Evolutionary conservation across 2,113 vertebrate genomes (phyloP).

Genomic region (Crotalus helleri): DNA sequence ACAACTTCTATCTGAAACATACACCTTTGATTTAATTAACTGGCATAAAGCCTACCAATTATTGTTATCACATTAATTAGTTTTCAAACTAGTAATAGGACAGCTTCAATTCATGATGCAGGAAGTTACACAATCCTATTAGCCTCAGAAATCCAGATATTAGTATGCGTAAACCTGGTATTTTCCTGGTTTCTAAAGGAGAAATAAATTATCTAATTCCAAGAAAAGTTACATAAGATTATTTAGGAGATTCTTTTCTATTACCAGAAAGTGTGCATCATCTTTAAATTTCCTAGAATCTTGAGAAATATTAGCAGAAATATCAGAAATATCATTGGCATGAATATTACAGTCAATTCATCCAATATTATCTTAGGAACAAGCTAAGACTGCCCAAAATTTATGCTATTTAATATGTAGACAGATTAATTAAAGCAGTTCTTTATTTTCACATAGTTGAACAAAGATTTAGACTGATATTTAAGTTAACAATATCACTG

Average conservation of each 20-base stretch:
- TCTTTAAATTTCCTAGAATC: background rate
- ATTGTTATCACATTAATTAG: background rate
- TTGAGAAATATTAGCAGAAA: background rate
- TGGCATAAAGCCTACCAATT: background rate
- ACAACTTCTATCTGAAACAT: background rate
- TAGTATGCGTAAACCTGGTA: background rate
- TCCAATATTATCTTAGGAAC: background rate
- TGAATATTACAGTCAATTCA: background rate
- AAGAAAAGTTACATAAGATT: background rate
- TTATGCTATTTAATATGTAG: background rate
- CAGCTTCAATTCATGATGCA: background rate
- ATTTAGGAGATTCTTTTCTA: background rate
- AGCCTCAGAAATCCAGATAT: background rate
- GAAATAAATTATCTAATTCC: background rate
- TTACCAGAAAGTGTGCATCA: background rate
- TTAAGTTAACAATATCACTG: background rate
- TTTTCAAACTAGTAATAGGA: background rate
- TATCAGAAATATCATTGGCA: background rate
- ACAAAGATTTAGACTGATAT: background rate
- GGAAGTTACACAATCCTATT: background rate
- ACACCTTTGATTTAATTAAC: background rate
- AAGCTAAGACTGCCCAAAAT: background rate
- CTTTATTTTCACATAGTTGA: background rate
- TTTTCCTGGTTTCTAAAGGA: background rate
- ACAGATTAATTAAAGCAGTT: background rate